phyloP scores from a whole-genome alignment of 2,113 vertebrate genomes.

The Siniperca chuatsi region DNA sequence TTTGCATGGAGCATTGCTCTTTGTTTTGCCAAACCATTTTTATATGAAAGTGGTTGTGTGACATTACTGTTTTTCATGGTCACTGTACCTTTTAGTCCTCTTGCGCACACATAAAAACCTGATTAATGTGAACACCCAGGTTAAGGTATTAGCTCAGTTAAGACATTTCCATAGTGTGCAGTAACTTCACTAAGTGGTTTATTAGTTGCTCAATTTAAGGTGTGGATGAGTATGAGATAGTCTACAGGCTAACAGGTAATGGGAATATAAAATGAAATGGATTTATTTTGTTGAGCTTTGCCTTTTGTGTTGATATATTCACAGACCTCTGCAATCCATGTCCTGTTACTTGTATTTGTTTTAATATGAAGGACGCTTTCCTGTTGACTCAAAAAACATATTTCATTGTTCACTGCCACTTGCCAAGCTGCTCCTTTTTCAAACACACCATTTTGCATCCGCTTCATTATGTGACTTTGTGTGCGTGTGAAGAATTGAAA shows the following conservation, averaged over 20 bases:
- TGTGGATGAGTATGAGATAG: background rate
- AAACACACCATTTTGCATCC: slow-evolving; percentile 1
- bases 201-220: too few relatives aligned
- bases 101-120: background rate
- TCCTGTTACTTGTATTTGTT: slow-evolving; percentile 1
- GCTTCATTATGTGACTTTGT: slow-evolving; percentile 1
- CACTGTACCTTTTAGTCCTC: background rate
- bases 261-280: background rate
- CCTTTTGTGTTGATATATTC: background rate
- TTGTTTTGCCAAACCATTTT: background rate
- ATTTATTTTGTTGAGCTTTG: background rate
- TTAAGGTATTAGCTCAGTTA: background rate
- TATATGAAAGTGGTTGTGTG: slow-evolving; percentile 10
- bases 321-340: background rate
- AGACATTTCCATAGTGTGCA: background rate
- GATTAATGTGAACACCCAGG: background rate
- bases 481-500: background rate
- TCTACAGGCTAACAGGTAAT: background rate
- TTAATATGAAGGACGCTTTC: background rate
- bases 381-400: background rate
- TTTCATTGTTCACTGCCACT: background rate
- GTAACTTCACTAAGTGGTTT: background rate
- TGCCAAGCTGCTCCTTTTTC: slow-evolving; percentile 17
- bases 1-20: background rate
- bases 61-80: background rate